These are phyloP conservation scores for Tetragonisca angustula DNA, from an alignment of 2,888 invertebrate genomes.

Conservation along the genomic window DNA sequence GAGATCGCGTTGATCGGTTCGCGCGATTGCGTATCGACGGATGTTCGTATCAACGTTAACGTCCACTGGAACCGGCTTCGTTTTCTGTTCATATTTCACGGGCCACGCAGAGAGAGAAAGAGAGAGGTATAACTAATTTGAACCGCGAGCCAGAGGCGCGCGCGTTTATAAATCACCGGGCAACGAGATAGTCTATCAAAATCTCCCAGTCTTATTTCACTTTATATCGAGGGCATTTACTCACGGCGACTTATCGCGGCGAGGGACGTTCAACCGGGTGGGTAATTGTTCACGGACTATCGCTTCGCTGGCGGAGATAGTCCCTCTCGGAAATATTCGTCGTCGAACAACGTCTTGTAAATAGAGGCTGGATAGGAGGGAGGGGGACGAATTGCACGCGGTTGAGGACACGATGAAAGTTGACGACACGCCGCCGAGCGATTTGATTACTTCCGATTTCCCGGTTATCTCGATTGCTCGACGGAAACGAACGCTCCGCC, in stretches of 20 bases:
- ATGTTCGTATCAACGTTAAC: not conserved
- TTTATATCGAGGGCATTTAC: conserved; percentile 29
- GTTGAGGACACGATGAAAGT: conserved; percentile 43
- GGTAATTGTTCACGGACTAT: conserved; percentile 57
- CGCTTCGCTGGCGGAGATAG: conserved; percentile 19
- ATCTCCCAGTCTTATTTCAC: conserved; percentile 47
- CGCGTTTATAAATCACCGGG: conserved; percentile 29
- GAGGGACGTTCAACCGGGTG: conserved; percentile 30
- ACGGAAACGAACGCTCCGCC: not conserved
- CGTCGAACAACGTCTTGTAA: conserved; percentile 17
- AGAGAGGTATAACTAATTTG: conserved; percentile 43
- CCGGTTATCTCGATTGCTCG: conserved; percentile 16
- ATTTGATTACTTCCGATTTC: conserved; percentile 41
- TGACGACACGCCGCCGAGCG: conserved; percentile 19
- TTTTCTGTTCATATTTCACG: conserved; percentile 37
- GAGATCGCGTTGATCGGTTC: conserved; percentile 3
- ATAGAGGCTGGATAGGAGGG: conserved; percentile 23
- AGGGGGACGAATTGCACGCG: conserved; percentile 7
- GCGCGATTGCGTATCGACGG: not conserved
- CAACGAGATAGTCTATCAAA: conserved; percentile 46
- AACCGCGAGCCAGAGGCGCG: conserved; percentile 19
- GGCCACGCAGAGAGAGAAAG: too few species aligned
- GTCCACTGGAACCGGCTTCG: conserved; percentile 27
- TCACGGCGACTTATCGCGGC: conserved; percentile 45
- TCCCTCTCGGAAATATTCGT: conserved; percentile 38